phyloP scores from a whole-genome alignment of 2,113 vertebrate genomes.

The Erpornis zantholeuca region DNA sequence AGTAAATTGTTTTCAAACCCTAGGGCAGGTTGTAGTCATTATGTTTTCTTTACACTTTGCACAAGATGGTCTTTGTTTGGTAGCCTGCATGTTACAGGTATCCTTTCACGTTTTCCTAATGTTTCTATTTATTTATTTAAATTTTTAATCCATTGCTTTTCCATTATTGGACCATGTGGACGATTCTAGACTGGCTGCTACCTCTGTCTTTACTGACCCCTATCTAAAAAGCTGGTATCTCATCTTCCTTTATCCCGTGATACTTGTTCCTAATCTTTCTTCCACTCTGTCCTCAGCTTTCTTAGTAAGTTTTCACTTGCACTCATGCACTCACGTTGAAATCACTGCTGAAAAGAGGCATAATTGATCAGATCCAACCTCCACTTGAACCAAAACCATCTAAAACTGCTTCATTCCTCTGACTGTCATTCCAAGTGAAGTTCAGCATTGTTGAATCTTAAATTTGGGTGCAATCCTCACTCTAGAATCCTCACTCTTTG shows the following conservation, averaged over 20 bases:
- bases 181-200: neutral
- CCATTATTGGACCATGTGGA: neutral
- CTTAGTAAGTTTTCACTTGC: neutral
- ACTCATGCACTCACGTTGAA: neutral
- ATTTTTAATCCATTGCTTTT: neutral
- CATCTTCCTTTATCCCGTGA: neutral
- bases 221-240: neutral
- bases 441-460: neutral
- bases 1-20: constrained; percentile 67
- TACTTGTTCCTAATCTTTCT: neutral
- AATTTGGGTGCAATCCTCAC: neutral
- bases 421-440: neutral
- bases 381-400: neutral
- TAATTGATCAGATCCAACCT: neutral
- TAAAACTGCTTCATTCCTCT: neutral
- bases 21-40: constrained; percentile 47
- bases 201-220: neutral
- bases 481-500: neutral
- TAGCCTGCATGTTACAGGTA: neutral
- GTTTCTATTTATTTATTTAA: neutral
- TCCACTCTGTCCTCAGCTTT: neutral
- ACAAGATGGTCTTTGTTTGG: constrained; percentile 65
- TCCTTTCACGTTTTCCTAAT: constrained; percentile 17
- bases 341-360: neutral
- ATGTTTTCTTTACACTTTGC: constrained; percentile 8